Evolutionary conservation across 2,888 invertebrate species (phyloP), one percentile per base, ranked within the genome.

Genomic region (Leptinotarsa haldemani): DNA sequence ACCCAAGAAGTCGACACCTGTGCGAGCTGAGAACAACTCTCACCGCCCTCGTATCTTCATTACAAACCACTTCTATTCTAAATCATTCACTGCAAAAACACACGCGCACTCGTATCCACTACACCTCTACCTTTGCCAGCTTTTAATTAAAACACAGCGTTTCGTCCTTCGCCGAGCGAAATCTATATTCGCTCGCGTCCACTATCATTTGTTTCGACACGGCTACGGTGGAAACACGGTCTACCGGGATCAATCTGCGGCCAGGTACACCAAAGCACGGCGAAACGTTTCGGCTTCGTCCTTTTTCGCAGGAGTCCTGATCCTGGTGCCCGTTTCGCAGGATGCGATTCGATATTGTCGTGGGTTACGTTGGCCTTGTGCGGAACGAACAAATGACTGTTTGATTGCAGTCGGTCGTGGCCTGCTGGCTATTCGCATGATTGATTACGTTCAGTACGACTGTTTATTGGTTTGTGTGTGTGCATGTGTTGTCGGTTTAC

Each of bases 351-450:
- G 30, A 25, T 53, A 67, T 61, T 53, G 40, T 65, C 50, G 74
- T 84, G 83, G 82, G 83, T 80, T 81, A 81, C 79, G 75, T 80
- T 82, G 85, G 83, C 85, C 85, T 86, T 86, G 85, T 46, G 20
- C 56, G 53, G 56, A 83, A 83, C 82, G 81, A 74, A 83, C 83
- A 83, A 81, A 83, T 80, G 83, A 84, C 82, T 81, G 83, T 82
- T 82, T 80, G 83, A 83, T 83, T 84, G 83, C 83, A 84, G 83
- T 84, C 83, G 83, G 83, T 81, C 80, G 82, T 80, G 81, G 83
- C 79, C 79, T 80, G 80, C 79, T 80, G 70, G 78, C 80, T 78
- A 77, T 75, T 76, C 73, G 74, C 78, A 75, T 79, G 81, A 82
- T 83, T 82, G 82, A 82, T 83, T 81, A 79, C 74, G 75, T 73